A percentile compares a stretch with the other conserved stretches of the same genome.
phyloP scores from a whole-genome alignment of 2,797 vertebrate species.

The Podargus strigoides region DNA sequence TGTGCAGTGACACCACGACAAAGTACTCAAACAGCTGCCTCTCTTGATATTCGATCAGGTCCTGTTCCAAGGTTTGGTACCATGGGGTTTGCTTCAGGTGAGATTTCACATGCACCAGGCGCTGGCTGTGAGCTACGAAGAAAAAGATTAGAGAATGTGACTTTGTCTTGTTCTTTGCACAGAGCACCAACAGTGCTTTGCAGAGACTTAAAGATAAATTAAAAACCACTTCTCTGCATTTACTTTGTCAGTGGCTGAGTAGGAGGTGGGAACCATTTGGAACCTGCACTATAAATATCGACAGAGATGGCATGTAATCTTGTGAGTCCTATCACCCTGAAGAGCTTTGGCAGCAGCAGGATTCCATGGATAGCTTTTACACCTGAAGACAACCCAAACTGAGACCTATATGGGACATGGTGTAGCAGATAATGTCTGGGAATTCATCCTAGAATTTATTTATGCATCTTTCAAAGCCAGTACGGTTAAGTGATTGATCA shows the following conservation, averaged over 20 bases:
- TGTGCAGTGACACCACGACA: slow-evolving; percentile 86
- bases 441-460: neutral
- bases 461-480: neutral
- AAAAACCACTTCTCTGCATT: neutral
- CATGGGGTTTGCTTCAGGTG: slow-evolving; percentile 74
- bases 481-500: neutral
- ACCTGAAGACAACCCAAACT: neutral
- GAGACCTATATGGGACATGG: neutral
- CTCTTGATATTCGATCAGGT: slow-evolving; percentile 79
- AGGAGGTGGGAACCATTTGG: neutral
- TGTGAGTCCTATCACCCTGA: neutral
- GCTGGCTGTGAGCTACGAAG: slow-evolving; percentile 74
- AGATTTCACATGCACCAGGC: slow-evolving; percentile 79
- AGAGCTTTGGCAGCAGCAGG: neutral
- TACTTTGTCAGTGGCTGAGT: neutral
- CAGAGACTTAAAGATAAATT: neutral
- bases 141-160: neutral
- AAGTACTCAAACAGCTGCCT: slow-evolving; percentile 90
- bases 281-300: neutral
- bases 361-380: neutral
- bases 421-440: neutral
- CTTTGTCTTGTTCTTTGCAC: neutral
- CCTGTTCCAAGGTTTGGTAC: slow-evolving; percentile 72
- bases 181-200: neutral
- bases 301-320: neutral